Percentiles rank a stretch among this genome's conserved stretches.
These are phyloP conservation scores for Gila robusta DNA, from an alignment of 2,797 vertebrate species.

Conservation along the genomic window DNA sequence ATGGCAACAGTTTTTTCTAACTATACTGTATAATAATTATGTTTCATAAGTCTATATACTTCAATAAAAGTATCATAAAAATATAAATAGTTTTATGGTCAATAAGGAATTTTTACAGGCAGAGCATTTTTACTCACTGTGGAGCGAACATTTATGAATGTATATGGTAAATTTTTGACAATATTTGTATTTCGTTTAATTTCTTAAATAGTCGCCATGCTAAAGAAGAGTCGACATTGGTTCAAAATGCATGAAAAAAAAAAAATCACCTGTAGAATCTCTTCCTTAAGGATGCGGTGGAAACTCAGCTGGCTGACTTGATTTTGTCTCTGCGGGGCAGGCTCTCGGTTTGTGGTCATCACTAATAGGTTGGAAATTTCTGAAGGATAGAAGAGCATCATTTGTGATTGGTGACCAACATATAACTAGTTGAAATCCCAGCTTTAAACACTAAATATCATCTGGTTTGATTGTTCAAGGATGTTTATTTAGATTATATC, in stretches of 20 bases:
- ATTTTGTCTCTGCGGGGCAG: conserved; percentile 72
- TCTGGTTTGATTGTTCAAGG: background rate
- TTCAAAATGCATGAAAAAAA: background rate
- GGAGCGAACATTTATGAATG: background rate
- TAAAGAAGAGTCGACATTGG: background rate
- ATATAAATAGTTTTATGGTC: background rate
- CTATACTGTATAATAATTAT: no score
- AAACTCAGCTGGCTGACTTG: conserved; percentile 91
- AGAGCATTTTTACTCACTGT: background rate
- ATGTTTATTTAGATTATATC: conserved; percentile 38
- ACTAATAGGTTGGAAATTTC: conserved; percentile 96
- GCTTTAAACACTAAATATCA: background rate
- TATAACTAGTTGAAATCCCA: background rate
- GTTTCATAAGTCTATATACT: background rate
- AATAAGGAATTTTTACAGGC: background rate
- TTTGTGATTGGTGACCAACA: background rate
- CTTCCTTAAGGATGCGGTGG: conserved; percentile 92
- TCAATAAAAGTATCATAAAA: background rate
- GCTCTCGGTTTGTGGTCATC: conserved; percentile 88
- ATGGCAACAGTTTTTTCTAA: background rate
- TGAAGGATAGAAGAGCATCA: conserved; percentile 67
- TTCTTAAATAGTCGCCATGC: background rate
- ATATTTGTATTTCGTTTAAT: background rate
- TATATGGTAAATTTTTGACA: background rate
- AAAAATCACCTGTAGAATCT: conserved; percentile 85